These are phyloP conservation scores for Chauna torquata DNA, from an alignment of 2,113 vertebrate species.

Conservation along the genomic window DNA sequence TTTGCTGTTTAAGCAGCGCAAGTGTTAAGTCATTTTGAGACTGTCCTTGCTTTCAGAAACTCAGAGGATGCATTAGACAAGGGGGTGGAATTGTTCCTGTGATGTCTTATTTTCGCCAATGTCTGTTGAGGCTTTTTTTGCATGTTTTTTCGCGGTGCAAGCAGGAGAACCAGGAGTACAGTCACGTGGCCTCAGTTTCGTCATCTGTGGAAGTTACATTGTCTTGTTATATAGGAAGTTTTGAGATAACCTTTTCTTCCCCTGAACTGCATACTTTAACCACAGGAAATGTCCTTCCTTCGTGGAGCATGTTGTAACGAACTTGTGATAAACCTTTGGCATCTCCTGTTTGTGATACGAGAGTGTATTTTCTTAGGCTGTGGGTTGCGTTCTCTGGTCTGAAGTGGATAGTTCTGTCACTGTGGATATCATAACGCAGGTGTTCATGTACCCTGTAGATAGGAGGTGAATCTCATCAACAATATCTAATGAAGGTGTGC, in stretches of 20 bases:
- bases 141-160: neutral
- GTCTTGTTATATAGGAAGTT: conserved; percentile 30
- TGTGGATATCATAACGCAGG: neutral
- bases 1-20: neutral
- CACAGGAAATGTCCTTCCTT: neutral
- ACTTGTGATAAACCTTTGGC: neutral
- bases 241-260: neutral
- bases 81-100: neutral
- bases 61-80: neutral
- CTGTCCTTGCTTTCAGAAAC: neutral
- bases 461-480: neutral
- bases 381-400: fast-evolving
- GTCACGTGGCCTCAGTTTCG: neutral
- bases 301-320: neutral
- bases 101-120: neutral
- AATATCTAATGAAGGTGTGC: neutral
- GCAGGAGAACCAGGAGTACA: neutral
- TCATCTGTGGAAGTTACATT: neutral
- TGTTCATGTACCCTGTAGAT: neutral
- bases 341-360: neutral
- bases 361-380: neutral
- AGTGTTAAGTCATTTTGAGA: neutral
- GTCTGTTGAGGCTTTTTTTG: neutral
- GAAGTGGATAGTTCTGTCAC: neutral
- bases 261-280: neutral